Percentiles rank a stretch among this genome's conserved stretches.
Conservation (phyloP, 1,140 invertebrate genomes). For the Telenomus remus region DNA sequence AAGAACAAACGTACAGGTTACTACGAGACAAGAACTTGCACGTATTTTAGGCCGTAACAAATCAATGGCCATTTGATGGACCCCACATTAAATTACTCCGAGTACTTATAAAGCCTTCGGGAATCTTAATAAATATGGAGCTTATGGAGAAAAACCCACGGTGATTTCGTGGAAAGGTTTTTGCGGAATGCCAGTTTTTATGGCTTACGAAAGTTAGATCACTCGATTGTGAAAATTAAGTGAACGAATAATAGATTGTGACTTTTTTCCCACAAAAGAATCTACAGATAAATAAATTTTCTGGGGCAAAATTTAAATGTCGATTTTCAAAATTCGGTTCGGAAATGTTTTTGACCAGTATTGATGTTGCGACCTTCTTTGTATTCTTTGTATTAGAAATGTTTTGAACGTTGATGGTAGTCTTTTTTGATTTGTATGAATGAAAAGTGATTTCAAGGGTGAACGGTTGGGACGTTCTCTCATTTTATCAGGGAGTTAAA, state of each 20-base stretch:
- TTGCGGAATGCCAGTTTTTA: too few species aligned
- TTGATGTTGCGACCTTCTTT: too few species aligned
- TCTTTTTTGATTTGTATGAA: conserved; percentile 49
- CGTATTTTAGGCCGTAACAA: conserved; percentile 64
- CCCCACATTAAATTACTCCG: conserved; percentile 62
- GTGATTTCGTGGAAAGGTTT: not conserved
- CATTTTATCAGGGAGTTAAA: conserved; percentile 44
- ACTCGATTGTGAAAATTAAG: too few species aligned
- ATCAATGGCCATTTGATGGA: conserved; percentile 66
- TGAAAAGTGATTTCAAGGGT: conserved; percentile 61
- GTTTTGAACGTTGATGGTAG: conserved; percentile 1
- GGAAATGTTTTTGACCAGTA: too few species aligned
- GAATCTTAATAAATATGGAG: conserved; percentile 17
- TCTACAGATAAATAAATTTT: too few species aligned
- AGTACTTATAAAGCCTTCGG: conserved; percentile 1
- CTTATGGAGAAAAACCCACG: conserved; percentile 1
- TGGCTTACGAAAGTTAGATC: too few species aligned
- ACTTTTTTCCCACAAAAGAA: too few species aligned
- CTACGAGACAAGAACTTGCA: conserved; percentile 59
- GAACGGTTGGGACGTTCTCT: conserved; percentile 47
- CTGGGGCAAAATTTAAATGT: too few species aligned
- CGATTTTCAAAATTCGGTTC: too few species aligned
- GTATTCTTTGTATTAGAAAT: too few species aligned
- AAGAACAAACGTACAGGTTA: conserved; percentile 63
- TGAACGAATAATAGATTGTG: too few species aligned